Percentiles rank a stretch among this genome's conserved stretches.
phyloP scores from a whole-genome alignment of 2,888 invertebrate species.

The Trichopria drosophilae region DNA sequence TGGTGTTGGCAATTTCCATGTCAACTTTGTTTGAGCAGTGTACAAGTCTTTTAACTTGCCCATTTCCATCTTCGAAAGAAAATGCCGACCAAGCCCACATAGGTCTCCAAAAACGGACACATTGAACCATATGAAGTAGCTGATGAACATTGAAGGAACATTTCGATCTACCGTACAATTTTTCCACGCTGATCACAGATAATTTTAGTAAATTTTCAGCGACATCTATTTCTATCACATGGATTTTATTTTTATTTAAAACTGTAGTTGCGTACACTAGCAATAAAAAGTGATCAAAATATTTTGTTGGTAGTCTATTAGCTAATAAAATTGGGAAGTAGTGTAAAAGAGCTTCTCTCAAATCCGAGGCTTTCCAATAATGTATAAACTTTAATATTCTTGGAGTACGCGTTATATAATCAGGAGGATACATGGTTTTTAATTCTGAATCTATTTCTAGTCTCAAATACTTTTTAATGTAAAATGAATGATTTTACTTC shows the following conservation, averaged over 20 bases:
- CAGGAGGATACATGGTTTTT: neutral
- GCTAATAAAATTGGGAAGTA: conserved; percentile 15
- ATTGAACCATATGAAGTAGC: conserved; percentile 3
- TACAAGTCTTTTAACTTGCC: neutral
- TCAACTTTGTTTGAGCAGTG: conserved; percentile 18
- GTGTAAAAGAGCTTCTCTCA: conserved; percentile 3
- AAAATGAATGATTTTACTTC: conserved; percentile 3
- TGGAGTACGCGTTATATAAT: conserved; percentile 6
- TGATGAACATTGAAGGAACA: conserved; percentile 14
- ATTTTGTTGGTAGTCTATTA: conserved; percentile 1
- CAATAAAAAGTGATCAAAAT: conserved; percentile 16
- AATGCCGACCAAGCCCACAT: conserved; percentile 12
- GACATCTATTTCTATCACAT: conserved; percentile 2
- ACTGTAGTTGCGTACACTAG: conserved; percentile 3
- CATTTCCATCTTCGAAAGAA: conserved; percentile 17
- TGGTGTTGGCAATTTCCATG: conserved; percentile 14
- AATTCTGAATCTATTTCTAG: neutral
- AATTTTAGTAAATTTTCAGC: neutral
- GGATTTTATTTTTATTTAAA: conserved; percentile 8
- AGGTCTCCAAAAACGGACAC: conserved; percentile 8
- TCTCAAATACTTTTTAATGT: neutral
- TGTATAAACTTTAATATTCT: conserved; percentile 1
- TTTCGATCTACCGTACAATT: conserved; percentile 3
- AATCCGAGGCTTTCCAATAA: conserved; percentile 19
- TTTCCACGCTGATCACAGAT: neutral